Conservation (phyloP, 2,797 vertebrate species). For the Nannoperca obscura region DNA sequence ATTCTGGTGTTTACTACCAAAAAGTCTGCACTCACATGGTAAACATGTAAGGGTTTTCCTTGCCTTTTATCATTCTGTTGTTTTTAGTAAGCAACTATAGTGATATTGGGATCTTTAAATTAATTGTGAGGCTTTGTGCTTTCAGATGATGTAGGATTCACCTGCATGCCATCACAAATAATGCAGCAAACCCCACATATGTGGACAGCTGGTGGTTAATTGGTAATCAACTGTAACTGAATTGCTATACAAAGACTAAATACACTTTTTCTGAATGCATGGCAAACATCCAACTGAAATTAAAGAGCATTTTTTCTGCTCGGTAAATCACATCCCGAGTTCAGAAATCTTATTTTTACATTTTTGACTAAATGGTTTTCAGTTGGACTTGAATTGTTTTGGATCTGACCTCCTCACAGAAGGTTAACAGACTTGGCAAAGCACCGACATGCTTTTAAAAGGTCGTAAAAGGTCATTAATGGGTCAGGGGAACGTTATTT, state of each 20-base stretch:
- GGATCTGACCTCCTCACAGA: constrained; percentile 1
- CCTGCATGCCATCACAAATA: neutral
- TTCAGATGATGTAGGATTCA: neutral
- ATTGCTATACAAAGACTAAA: neutral
- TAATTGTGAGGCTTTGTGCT: neutral
- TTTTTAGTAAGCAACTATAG: neutral
- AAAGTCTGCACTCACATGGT: neutral
- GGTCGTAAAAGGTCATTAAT: constrained; percentile 52
- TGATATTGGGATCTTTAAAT: too few species aligned
- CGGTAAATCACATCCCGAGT: too few species aligned
- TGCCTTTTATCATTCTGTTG: too few species aligned
- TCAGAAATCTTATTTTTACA: neutral
- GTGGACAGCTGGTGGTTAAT: neutral
- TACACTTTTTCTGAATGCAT: neutral
- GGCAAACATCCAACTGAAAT: neutral
- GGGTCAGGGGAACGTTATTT: constrained; percentile 53
- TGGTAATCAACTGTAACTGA: neutral
- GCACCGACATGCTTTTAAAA: constrained; percentile 42
- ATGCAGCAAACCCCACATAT: neutral
- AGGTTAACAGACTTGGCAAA: constrained; percentile 26
- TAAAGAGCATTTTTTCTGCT: neutral
- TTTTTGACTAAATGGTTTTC: neutral
- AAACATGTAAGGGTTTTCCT: neutral
- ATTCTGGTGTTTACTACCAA: neutral
- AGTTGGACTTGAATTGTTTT: constrained; percentile 18